Conservation (phyloP, 2,113 vertebrate species). For the Fukomys damarensis region DNA sequence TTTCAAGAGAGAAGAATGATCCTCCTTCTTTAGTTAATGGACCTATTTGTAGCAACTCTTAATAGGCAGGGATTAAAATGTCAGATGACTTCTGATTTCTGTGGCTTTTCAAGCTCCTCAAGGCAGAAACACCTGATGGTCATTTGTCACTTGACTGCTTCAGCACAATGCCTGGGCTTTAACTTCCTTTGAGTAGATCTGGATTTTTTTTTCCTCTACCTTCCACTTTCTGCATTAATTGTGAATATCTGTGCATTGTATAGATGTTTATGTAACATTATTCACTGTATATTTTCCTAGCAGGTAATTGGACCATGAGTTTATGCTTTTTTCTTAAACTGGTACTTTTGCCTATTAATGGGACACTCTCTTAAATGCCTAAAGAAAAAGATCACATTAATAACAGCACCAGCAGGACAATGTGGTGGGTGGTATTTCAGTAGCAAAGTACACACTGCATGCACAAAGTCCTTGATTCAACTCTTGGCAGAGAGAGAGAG, state of each 20-base stretch:
- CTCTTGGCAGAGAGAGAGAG: too few species aligned
- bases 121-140: background rate
- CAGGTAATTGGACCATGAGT: slow-evolving; percentile 27
- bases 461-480: background rate
- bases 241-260: background rate
- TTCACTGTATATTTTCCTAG: background rate
- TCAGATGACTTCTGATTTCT: background rate
- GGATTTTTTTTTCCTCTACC: background rate
- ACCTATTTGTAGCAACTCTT: background rate
- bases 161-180: background rate
- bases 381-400: slow-evolving; percentile 6
- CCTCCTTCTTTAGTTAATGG: background rate
- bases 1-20: background rate
- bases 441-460: background rate
- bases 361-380: background rate
- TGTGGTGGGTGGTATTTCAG: too few species aligned
- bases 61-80: background rate
- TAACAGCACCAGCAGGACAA: too few species aligned
- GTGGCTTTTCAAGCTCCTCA: background rate
- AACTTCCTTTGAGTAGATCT: background rate
- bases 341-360: background rate
- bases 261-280: background rate
- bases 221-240: background rate
- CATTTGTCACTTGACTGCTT: background rate
- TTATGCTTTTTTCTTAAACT: slow-evolving; percentile 67